Percentiles rank a stretch among this genome's conserved stretches.
These are phyloP conservation scores for Chrysemys picta DNA, from an alignment of 2,113 vertebrate genomes.

Conservation along the genomic window DNA sequence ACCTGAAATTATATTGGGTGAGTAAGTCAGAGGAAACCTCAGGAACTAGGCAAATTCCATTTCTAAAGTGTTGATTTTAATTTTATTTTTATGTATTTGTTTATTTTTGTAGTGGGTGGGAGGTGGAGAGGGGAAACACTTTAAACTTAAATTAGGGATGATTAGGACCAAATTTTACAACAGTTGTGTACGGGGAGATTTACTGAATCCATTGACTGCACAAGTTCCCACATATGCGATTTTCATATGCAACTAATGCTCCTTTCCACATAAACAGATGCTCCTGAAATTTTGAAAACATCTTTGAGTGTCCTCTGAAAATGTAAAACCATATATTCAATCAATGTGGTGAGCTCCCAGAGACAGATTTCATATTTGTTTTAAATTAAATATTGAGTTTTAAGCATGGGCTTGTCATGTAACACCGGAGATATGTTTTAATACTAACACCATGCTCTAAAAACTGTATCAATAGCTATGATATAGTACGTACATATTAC, in stretches of 20 bases:
- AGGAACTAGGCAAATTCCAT: neutral
- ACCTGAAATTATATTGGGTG: neutral
- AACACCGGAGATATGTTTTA: no score
- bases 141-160: neutral
- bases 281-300: neutral
- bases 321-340: neutral
- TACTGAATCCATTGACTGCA: neutral
- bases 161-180: neutral
- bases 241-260: accelerated
- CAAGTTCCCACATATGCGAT: accelerated
- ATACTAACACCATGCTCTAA: neutral
- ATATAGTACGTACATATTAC: accelerated
- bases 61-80: neutral
- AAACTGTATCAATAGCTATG: neutral
- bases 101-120: neutral
- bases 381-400: neutral
- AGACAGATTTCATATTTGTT: neutral
- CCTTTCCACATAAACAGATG: neutral
- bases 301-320: neutral
- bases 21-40: neutral
- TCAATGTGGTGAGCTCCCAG: accelerated
- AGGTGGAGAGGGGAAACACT: neutral
- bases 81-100: neutral
- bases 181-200: neutral
- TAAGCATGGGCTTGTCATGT: neutral